Evolutionary conservation across 2,113 vertebrate species (phyloP).

Genomic region (Phocoena phocoena): DNA sequence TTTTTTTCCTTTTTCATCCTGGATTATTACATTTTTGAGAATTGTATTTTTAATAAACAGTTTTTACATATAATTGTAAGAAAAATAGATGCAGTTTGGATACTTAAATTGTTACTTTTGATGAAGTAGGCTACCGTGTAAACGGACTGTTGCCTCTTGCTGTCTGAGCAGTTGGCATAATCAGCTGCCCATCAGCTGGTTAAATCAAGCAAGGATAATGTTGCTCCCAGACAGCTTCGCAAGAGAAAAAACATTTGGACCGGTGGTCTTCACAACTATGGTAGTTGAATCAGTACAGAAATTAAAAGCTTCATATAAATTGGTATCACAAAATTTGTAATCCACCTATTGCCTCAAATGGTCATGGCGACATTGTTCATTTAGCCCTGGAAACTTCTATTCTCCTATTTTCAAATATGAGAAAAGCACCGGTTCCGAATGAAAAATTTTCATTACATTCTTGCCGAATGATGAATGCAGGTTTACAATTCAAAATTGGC

Average conservation of each 20-base stretch:
- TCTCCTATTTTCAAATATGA: slow-evolving; percentile 19
- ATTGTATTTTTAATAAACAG: neutral
- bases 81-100: neutral
- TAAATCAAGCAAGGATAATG: neutral
- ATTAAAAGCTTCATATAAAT: neutral
- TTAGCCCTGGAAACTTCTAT: neutral
- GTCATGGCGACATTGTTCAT: neutral
- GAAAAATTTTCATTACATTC: neutral
- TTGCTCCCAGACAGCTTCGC: neutral
- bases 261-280: neutral
- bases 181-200: neutral
- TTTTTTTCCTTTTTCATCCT: neutral
- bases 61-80: neutral
- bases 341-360: neutral
- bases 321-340: neutral
- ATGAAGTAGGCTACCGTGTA: neutral
- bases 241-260: neutral
- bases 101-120: neutral
- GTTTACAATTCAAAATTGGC: neutral
- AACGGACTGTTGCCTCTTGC: neutral
- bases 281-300: neutral
- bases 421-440: neutral
- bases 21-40: neutral
- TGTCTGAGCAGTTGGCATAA: neutral
- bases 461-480: neutral